A percentile compares a stretch with the other conserved stretches of the same genome.
Conservation (phyloP, 2,113 vertebrate genomes). For the Heterocephalus glaber region DNA sequence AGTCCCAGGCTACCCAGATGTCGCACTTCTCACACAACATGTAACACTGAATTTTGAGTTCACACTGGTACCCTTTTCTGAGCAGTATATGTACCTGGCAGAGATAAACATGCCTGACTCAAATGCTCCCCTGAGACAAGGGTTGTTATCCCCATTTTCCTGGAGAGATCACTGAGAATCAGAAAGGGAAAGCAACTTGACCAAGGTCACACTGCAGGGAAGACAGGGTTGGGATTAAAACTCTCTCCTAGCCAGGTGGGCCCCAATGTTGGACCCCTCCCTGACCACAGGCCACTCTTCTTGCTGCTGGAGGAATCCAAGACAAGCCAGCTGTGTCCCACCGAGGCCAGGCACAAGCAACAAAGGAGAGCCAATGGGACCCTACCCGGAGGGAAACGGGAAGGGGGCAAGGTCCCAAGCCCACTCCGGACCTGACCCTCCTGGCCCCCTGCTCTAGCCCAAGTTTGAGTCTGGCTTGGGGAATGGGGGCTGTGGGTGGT, state of each 20-base stretch:
- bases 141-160: background rate
- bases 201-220: background rate
- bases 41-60: background rate
- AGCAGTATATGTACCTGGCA: background rate
- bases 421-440: background rate
- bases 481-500: no score
- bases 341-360: background rate
- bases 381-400: background rate
- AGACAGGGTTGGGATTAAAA: background rate
- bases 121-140: background rate
- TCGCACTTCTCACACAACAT: background rate
- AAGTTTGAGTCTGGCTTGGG: background rate
- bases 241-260: background rate
- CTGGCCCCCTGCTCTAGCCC: background rate
- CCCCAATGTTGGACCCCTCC: background rate
- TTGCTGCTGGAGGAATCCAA: background rate
- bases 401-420: background rate
- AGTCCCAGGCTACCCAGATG: background rate
- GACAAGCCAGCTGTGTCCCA: background rate
- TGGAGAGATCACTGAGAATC: background rate
- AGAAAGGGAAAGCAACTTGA: background rate
- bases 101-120: background rate
- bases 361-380: no score
- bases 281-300: background rate
- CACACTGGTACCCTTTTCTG: background rate